Percentiles rank a stretch among this genome's conserved stretches.
These are phyloP conservation scores for Thyatira batis DNA, from an alignment of 2,888 invertebrate species.

Conservation along the genomic window DNA sequence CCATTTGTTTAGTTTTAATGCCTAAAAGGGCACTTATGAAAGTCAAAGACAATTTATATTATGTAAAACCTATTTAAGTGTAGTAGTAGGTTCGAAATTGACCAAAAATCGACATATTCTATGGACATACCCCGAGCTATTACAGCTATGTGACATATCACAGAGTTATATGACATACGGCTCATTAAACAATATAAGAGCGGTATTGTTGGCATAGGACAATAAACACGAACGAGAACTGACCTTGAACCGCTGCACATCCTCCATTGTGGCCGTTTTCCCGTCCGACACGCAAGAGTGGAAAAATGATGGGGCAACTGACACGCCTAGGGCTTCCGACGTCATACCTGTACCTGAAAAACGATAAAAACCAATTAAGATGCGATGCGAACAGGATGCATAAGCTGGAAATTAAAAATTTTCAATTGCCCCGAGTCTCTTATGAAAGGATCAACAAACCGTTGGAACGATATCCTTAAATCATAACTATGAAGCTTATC, in stretches of 20 bases:
- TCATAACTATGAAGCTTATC: no score
- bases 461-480: no score
- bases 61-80: no score
- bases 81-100: no score
- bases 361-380: slow-evolving; percentile 12
- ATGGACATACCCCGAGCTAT: not conserved
- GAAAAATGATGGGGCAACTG: slow-evolving; percentile 97
- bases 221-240: slow-evolving; percentile 32
- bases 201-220: slow-evolving; percentile 9
- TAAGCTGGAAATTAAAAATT: no score
- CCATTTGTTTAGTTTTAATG: no score
- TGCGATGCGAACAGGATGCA: not conserved
- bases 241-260: slow-evolving; percentile 96
- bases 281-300: slow-evolving; percentile 97
- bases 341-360: slow-evolving; percentile 93
- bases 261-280: slow-evolving; percentile 97
- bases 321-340: slow-evolving; percentile 96
- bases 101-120: not conserved
- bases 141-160: not conserved
- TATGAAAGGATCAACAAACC: no score
- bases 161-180: slow-evolving; percentile 10
- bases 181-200: slow-evolving; percentile 35
- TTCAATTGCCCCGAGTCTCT: no score
- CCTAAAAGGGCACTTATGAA: no score
- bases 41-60: no score